phyloP scores from a whole-genome alignment of 2,113 vertebrate genomes.

The Grantiella picta region DNA sequence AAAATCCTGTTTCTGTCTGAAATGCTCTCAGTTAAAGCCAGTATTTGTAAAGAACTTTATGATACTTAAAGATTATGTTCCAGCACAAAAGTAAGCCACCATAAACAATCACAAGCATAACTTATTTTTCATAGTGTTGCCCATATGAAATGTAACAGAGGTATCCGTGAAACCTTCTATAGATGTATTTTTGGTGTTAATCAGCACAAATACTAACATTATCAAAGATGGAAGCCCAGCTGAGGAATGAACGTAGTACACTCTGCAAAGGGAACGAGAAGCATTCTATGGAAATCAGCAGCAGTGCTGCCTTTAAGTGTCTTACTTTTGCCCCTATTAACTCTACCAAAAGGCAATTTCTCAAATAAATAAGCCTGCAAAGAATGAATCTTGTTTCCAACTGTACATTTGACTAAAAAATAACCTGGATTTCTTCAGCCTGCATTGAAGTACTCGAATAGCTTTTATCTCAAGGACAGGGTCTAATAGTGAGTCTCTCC shows the following conservation, averaged over 20 bases:
- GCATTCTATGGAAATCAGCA: not conserved
- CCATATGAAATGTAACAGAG: not conserved
- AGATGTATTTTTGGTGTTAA: not conserved
- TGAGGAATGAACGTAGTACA: not conserved
- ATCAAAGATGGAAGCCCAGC: not conserved
- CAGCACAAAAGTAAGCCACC: not conserved
- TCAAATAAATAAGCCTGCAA: not conserved
- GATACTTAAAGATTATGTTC: not conserved
- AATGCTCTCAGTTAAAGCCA: not conserved
- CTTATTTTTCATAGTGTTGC: not conserved
- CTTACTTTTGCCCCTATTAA: not conserved
- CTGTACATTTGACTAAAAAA: not conserved
- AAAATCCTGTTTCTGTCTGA: not conserved
- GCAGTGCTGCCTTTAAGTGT: not conserved
- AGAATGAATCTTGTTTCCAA: not conserved
- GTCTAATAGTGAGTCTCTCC: not conserved
- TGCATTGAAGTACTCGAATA: not conserved
- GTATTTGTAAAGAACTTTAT: not conserved
- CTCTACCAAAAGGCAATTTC: not conserved
- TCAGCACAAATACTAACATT: not conserved
- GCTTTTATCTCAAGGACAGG: not conserved
- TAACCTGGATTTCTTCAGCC: not conserved
- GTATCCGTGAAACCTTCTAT: not conserved
- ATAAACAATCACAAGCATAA: not conserved
- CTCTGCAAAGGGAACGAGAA: not conserved